These are phyloP conservation scores for Trididemnum clinides DNA, from an alignment of 23 tunicate genomes.

Conservation along the genomic window DNA sequence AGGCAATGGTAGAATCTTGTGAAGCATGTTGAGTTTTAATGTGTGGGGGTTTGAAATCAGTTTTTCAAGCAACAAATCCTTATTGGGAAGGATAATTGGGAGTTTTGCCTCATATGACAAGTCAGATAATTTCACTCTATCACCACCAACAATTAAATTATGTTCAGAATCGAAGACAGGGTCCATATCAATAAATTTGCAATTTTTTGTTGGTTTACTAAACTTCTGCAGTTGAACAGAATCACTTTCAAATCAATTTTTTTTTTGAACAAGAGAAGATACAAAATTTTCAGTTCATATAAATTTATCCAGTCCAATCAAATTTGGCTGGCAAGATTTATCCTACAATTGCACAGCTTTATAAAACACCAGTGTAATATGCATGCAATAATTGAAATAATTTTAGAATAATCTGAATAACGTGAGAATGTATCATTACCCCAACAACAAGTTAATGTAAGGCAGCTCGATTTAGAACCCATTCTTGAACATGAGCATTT, in stretches of 20 bases:
- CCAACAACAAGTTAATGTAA: too few relatives aligned
- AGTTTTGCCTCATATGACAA: not conserved
- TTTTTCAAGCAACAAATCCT: not conserved
- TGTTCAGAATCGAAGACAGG: not conserved
- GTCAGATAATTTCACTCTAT: not conserved
- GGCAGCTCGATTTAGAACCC: too few relatives aligned
- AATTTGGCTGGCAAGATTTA: not conserved
- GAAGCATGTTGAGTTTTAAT: not conserved
- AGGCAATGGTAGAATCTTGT: not conserved
- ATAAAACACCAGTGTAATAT: not conserved
- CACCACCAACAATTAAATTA: not conserved
- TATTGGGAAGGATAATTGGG: slow-evolving; percentile 1
- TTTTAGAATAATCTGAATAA: not conserved
- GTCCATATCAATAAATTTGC: not conserved
- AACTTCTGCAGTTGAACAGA: too few relatives aligned
- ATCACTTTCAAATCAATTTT: not conserved
- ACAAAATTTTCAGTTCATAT: not conserved
- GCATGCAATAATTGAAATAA: not conserved
- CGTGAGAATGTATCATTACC: too few relatives aligned
- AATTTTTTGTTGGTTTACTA: too few relatives aligned
- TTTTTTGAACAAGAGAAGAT: not conserved
- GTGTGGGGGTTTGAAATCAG: not conserved
- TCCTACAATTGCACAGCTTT: not conserved
- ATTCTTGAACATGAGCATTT: too few relatives aligned
- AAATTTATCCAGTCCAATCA: not conserved